Percentiles rank a stretch among this genome's conserved stretches.
Conservation (phyloP, 2,797 vertebrate species). For the Ispidina lecontei region DNA sequence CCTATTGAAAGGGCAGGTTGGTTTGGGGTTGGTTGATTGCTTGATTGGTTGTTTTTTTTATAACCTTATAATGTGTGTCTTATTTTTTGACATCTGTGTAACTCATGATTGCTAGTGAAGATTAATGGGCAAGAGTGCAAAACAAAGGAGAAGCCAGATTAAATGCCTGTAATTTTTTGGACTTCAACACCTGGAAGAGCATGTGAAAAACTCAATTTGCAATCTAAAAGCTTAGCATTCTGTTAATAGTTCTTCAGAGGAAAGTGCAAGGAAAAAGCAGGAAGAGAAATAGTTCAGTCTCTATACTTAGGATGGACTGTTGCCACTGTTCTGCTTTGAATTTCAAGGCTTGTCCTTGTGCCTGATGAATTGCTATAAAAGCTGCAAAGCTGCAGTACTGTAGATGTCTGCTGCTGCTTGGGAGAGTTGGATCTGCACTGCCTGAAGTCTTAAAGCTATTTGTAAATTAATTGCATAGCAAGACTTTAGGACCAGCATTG, state of each 20-base stretch:
- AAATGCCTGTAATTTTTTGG: background rate
- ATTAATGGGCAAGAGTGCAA: background rate
- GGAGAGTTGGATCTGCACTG: background rate
- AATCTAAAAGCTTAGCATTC: background rate
- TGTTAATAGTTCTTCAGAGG: background rate
- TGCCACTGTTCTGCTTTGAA: background rate
- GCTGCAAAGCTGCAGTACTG: background rate
- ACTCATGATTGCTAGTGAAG: background rate
- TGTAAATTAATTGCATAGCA: background rate
- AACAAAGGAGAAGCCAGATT: background rate
- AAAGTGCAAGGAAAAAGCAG: background rate
- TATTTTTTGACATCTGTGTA: background rate
- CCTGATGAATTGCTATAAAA: background rate
- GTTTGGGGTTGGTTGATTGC: no score
- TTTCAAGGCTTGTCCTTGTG: background rate
- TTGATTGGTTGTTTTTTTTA: no score
- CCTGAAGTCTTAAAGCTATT: background rate
- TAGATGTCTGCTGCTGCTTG: background rate
- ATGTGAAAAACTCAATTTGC: background rate
- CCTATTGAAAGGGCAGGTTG: background rate
- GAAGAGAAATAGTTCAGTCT: background rate
- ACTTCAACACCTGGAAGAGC: background rate
- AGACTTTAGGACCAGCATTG: rapidly evolving
- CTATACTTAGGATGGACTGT: background rate
- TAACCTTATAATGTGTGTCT: background rate